These are phyloP conservation scores for Malachius bipustulatus DNA, from an alignment of 2,888 invertebrate genomes.

Conservation along the genomic window DNA sequence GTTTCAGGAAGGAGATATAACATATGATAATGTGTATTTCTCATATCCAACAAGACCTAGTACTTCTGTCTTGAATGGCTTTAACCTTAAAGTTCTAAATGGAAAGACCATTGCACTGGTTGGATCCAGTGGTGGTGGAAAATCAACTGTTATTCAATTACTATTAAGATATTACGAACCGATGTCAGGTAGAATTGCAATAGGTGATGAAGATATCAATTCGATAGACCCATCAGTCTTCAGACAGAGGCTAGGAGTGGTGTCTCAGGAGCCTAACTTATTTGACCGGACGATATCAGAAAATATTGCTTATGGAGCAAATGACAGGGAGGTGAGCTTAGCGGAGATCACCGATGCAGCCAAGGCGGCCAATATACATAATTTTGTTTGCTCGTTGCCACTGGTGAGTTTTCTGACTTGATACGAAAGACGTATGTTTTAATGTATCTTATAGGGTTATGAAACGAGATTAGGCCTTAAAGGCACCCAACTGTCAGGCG, in stretches of 20 bases:
- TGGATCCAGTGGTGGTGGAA: constrained; percentile 69
- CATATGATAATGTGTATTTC: constrained; percentile 52
- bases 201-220: constrained; percentile 10
- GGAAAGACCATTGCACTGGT: constrained; percentile 60
- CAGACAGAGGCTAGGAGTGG: constrained; percentile 67
- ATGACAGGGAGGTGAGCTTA: constrained; percentile 46
- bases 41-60: constrained; percentile 61
- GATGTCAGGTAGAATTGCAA: constrained; percentile 43
- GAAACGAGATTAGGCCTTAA: too few species aligned
- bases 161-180: constrained; percentile 70
- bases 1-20: constrained; percentile 47
- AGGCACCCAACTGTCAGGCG: too few species aligned
- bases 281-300: constrained; percentile 79
- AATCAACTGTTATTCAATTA: constrained; percentile 69
- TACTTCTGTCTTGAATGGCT: constrained; percentile 50
- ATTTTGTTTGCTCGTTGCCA: constrained; percentile 63
- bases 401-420: too few species aligned
- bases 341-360: constrained; percentile 65
- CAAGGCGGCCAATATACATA: constrained; percentile 72
- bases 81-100: constrained; percentile 44
- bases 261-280: constrained; percentile 79
- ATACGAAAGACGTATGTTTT: too few species aligned
- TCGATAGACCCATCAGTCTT: constrained; percentile 26
- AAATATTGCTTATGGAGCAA: constrained; percentile 84
- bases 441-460: too few species aligned